phyloP scores from a whole-genome alignment of 2,797 vertebrate species.

The Toxotes lorentzi region DNA sequence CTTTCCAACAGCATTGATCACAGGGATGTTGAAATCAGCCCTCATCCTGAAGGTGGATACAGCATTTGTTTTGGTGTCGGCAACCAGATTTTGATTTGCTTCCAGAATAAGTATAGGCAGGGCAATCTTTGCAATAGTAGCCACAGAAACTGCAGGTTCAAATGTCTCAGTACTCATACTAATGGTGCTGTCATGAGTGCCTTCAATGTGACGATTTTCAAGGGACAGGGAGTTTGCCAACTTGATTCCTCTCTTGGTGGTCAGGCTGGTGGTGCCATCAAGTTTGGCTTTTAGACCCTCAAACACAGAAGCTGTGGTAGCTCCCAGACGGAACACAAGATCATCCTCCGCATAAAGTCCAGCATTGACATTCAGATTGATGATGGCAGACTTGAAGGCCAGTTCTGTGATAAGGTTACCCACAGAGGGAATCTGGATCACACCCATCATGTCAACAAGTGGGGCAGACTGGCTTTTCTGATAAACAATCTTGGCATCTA shows the following conservation, averaged over 20 bases:
- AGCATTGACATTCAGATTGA: slow-evolving; percentile 89
- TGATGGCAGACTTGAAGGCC: slow-evolving; percentile 92
- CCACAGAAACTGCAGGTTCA: slow-evolving; percentile 81
- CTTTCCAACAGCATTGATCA: slow-evolving; percentile 80
- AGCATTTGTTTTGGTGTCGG: slow-evolving; percentile 85
- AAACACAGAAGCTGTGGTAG: slow-evolving; percentile 88
- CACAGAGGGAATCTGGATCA: slow-evolving; percentile 87
- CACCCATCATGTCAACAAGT: slow-evolving; percentile 79
- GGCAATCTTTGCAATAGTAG: slow-evolving; percentile 83
- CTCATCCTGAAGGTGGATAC: slow-evolving; percentile 84
- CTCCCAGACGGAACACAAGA: slow-evolving; percentile 87
- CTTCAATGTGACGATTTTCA: slow-evolving; percentile 83
- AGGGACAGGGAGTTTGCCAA: slow-evolving; percentile 90
- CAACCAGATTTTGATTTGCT: slow-evolving; percentile 89
- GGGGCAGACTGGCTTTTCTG: slow-evolving; percentile 88
- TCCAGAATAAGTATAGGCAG: slow-evolving; percentile 84
- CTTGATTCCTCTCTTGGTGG: slow-evolving; percentile 90
- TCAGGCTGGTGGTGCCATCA: slow-evolving; percentile 91
- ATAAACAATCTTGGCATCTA: slow-evolving; percentile 89
- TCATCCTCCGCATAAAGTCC: slow-evolving; percentile 90
- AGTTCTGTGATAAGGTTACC: slow-evolving; percentile 92
- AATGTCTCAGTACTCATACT: slow-evolving; percentile 85
- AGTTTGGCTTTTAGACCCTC: slow-evolving; percentile 90
- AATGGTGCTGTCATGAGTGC: slow-evolving; percentile 90
- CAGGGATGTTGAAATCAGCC: slow-evolving; percentile 83